A percentile compares a stretch with the other conserved stretches of the same genome.
Conservation (phyloP, 2,113 vertebrate genomes). For the Ptychochromis oligacanthus region DNA sequence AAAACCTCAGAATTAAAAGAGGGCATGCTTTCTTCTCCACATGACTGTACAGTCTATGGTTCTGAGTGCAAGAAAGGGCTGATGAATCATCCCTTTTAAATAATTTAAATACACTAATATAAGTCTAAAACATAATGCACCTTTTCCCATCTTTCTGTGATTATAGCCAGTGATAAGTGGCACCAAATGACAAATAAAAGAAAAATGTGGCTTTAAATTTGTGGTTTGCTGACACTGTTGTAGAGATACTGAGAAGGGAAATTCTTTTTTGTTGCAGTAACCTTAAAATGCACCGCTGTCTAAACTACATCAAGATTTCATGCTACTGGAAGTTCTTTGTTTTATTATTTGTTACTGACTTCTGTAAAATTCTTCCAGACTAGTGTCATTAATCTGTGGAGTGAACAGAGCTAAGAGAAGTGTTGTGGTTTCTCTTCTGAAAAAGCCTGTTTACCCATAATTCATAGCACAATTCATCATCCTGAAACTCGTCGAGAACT, state of each 20-base stretch:
- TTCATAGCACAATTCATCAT: not conserved
- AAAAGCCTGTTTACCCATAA: not conserved
- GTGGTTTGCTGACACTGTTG: too few species aligned
- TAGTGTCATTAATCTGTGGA: not conserved
- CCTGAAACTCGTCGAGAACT: not conserved
- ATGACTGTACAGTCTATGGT: rapidly evolving
- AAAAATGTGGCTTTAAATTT: not conserved
- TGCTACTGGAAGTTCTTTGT: not conserved
- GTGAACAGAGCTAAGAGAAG: not conserved
- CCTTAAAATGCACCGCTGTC: not conserved
- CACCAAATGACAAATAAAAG: not conserved
- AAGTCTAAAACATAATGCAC: rapidly evolving
- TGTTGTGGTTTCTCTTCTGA: not conserved
- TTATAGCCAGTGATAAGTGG: not conserved
- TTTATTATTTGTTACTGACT: not conserved
- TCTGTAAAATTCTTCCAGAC: not conserved
- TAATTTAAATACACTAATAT: not conserved
- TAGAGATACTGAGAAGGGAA: too few species aligned
- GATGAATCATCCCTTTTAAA: not conserved
- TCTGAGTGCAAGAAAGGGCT: not conserved
- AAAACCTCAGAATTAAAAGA: not conserved
- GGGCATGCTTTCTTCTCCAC: not conserved
- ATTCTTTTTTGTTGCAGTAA: not conserved
- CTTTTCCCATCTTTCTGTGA: not conserved
- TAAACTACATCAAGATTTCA: not conserved